Evolutionary conservation across 2,113 vertebrate genomes (phyloP).

Genomic region (Osmerus eperlanus): DNA sequence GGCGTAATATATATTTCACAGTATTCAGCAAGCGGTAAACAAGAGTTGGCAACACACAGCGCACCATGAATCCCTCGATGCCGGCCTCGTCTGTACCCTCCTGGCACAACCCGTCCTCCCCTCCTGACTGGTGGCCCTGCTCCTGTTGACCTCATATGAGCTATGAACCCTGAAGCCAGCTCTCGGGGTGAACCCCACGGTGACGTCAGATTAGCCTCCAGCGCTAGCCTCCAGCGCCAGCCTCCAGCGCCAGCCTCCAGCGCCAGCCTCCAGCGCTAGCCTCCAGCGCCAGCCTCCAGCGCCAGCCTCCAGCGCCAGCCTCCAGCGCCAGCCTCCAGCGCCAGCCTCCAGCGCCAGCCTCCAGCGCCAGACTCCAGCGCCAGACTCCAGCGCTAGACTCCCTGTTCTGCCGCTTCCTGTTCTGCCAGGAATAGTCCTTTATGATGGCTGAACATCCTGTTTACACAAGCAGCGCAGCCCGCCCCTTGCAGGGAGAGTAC

Average conservation of each 20-base stretch:
- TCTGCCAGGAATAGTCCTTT: background rate
- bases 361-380: too few relatives aligned
- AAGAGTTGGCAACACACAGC: too few relatives aligned
- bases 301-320: too few relatives aligned
- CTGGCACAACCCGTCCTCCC: background rate
- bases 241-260: too few relatives aligned
- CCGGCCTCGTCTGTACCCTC: too few relatives aligned
- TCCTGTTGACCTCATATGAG: background rate
- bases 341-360: too few relatives aligned
- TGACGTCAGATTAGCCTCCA: background rate
- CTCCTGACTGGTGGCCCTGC: background rate
- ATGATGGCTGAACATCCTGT: conserved; percentile 3
- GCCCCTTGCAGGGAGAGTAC: conserved; percentile 36
- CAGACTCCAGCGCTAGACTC: too few relatives aligned
- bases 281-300: too few relatives aligned
- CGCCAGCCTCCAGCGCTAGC: too few relatives aligned
- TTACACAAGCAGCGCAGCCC: conserved; percentile 11
- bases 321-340: too few relatives aligned
- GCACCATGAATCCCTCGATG: too few relatives aligned
- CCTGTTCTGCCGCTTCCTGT: background rate
- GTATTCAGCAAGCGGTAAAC: too few relatives aligned
- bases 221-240: background rate
- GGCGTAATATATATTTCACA: background rate
- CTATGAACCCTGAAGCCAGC: background rate
- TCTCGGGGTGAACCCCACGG: background rate